Conservation (phyloP, 2,797 vertebrate genomes). For the Phataginus tricuspis region DNA sequence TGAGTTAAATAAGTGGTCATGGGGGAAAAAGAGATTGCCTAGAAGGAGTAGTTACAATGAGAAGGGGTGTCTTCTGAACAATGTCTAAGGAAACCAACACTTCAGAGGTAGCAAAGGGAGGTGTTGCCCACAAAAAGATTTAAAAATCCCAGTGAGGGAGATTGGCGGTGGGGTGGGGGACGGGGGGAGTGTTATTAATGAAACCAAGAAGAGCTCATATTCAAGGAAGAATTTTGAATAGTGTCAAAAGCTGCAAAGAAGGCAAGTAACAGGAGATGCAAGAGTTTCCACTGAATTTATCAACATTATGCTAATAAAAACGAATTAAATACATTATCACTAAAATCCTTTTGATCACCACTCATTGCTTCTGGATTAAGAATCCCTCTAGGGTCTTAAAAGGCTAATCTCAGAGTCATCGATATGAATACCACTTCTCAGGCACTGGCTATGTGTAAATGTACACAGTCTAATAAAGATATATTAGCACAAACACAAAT, state of each 20-base stretch:
- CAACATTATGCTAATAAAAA: background rate
- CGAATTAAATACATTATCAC: background rate
- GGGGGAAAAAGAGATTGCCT: background rate
- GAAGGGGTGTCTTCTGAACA: background rate
- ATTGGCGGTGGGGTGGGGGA: too few species aligned
- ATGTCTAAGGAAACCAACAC: background rate
- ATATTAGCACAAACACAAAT: background rate
- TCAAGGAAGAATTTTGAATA: background rate
- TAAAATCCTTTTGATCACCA: background rate
- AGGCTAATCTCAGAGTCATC: background rate
- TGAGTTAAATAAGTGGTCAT: background rate
- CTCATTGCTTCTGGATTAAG: conserved; percentile 10
- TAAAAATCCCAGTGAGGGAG: background rate
- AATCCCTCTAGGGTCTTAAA: background rate
- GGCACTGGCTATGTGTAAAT: background rate
- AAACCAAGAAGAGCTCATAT: background rate
- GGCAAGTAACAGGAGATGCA: background rate
- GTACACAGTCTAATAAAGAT: background rate
- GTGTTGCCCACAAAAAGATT: background rate
- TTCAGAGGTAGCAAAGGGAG: background rate
- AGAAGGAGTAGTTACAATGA: background rate
- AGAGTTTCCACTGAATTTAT: background rate
- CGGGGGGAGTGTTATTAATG: background rate
- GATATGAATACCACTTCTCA: background rate
- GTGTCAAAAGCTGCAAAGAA: background rate